Base-by-base conservation (phyloP, 2,797 vertebrate genomes). In the Acipenser transmontanus region DNA sequence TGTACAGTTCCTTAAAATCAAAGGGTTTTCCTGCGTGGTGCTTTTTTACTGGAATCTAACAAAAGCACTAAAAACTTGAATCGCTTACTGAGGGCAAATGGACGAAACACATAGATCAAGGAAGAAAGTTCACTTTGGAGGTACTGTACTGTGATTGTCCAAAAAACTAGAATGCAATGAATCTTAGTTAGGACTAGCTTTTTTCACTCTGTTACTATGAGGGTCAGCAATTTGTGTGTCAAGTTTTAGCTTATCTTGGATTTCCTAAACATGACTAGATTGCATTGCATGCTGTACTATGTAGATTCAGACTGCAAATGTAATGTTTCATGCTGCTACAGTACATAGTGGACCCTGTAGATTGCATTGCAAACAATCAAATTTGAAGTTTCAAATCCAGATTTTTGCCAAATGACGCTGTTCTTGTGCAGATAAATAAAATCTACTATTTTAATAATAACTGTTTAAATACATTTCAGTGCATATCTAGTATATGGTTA, bases 61-160 rank as follows among this genome's bases (percentile, higher is more conserved):
- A 48, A 59, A 59, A 52, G 14, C 49, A 54, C 17, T 52, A 48
- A 49, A 52, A 52, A 62, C 48, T 56, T 50, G 66, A 17, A 1
- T 61, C 6, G 49, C 68, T 59, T 65, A 68, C 66, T 34, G n/a
- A 11, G 73, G 71, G 70, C 67, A 62, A 62, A 82, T 82, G 76
- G 73, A 85, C 68, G 82, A 84, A 69, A 83, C 69, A 72, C 84
- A 81, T 17, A 80, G 79, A 72, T 80, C 78, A 66, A 78, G 80
- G 84, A 87, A 84, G 77, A 83, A 76, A 85, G 82, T 82, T 85
- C 70, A 74, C 81, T 89, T 83, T 49, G 83, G 86, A 85, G 84
- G 81, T 85, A 81, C 51, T 71, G 70, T 70, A 69, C 69, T 59
- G 61, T 57, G 54, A 57, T 6, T 11, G 1, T 57, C 9, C 54